These are phyloP conservation scores for Agrotis ipsilon DNA, from an alignment of 2,888 invertebrate species.

Conservation along the genomic window DNA sequence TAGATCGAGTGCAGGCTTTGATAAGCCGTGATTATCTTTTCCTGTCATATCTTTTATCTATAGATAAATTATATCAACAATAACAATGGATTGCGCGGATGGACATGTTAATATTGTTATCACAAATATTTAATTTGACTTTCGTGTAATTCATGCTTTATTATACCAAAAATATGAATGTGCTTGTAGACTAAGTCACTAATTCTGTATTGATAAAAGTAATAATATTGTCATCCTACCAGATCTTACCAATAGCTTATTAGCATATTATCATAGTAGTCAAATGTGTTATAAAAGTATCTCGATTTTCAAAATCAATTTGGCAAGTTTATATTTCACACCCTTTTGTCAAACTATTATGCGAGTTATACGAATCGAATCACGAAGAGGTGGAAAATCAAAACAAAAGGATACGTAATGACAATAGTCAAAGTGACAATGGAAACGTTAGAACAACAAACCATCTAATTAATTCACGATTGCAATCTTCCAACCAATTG, in stretches of 20 bases:
- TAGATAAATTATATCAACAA: constrained; percentile 48
- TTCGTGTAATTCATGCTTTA: constrained; percentile 29
- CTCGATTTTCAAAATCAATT: not conserved
- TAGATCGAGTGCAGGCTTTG: constrained; percentile 58
- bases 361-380: not conserved
- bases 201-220: not conserved
- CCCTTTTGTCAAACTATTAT: not conserved
- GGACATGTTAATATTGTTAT: constrained; percentile 35
- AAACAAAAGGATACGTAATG: constrained; percentile 7
- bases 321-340: not conserved
- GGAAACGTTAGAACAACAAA: constrained; percentile 7
- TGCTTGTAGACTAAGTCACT: not conserved
- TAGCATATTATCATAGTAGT: not conserved
- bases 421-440: constrained; percentile 27
- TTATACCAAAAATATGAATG: not conserved
- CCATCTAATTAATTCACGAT: constrained; percentile 42
- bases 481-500: constrained; percentile 47
- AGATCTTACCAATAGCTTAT: not conserved
- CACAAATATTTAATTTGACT: constrained; percentile 43
- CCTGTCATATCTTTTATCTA: constrained; percentile 70
- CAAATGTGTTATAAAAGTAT: constrained; percentile 7
- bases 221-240: constrained; percentile 7
- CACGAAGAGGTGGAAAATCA: not conserved
- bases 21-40: constrained; percentile 65
- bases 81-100: constrained; percentile 54